Base-by-base conservation (phyloP, 2,113 vertebrate genomes). In the Catharus fuscescens region DNA sequence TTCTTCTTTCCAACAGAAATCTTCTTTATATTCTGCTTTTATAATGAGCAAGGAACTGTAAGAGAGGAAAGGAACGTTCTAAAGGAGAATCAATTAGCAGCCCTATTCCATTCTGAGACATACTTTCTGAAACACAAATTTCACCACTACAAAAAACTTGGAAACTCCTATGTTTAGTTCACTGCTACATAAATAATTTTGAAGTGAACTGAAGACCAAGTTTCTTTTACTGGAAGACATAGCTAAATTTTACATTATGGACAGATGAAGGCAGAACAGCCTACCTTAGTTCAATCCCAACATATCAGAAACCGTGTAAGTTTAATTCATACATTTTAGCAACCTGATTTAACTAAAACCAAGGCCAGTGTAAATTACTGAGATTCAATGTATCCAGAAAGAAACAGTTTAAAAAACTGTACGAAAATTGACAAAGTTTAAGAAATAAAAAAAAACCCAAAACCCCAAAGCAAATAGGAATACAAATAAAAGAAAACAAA, bases 21-120 rank as follows among this genome's bases (percentile, higher is more conserved):
- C 80, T 89, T 80, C 57, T 96, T 81, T 96, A 80, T 79, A 91
- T 62, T 87, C 89, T 72, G 86, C 81, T 72, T 90, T 94, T 79
- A 60, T 84, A 93, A 82, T 4, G 6, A 96, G 45, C 23, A 93
- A 59, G 16, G 79, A 93, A 92, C 80, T 92, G 65, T 88, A 38
- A 95, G 59, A 86, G 47, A 92, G 66, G 65, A 92, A 95, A 87
- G 59, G 50, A 94, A 90, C 2, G 0, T 34, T 79, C 77, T 80
- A 91, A 83, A 52, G 77, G 56, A 92, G 80, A 97, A 84, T 78
- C 56, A 77, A 57, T 93, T 93, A 96, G 87, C 56, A 95, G 84
- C 8, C 42, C 36, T 67, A 38, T 69, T 91, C 77, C 84, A 59
- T 53, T 80, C 62, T 92, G 78, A 93, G 77, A 74, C 32, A 50